Percentiles rank a stretch among this genome's conserved stretches.
phyloP scores from a whole-genome alignment of 2,888 invertebrate species.

The Panopea generosa region DNA sequence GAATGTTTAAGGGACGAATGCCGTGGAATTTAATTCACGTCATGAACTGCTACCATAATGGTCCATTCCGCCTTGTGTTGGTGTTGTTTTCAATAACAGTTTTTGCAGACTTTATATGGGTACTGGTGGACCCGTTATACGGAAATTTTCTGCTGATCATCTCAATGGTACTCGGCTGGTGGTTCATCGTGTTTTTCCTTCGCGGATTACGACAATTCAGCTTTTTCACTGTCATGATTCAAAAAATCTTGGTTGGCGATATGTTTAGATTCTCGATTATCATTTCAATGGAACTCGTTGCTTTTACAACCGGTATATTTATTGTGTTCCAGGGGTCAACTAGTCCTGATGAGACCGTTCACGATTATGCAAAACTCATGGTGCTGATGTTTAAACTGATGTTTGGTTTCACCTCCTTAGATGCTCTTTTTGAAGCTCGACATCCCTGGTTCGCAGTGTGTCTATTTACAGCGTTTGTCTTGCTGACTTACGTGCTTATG shows the following conservation, averaged over 20 bases:
- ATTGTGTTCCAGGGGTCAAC: conserved; percentile 51
- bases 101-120: conserved; percentile 51
- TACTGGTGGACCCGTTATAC: conserved; percentile 21
- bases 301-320: conserved; percentile 59
- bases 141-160: conserved; percentile 50
- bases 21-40: conserved; percentile 50
- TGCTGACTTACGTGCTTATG: conserved; percentile 54
- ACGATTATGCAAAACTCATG: conserved; percentile 43
- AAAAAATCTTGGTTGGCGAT: conserved; percentile 60
- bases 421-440: conserved; percentile 53
- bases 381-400: conserved; percentile 58
- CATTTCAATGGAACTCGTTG: conserved; percentile 57
- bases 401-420: conserved; percentile 54
- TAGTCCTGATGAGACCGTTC: conserved; percentile 21
- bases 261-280: conserved; percentile 62
- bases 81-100: conserved; percentile 43
- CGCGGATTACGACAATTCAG: conserved; percentile 53
- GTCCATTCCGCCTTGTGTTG: conserved; percentile 55
- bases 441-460: conserved; percentile 52
- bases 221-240: conserved; percentile 67
- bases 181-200: conserved; percentile 64
- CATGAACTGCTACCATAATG: conserved; percentile 62
- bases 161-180: conserved; percentile 62
- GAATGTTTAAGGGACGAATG: conserved; percentile 43
- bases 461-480: conserved; percentile 48